These are phyloP conservation scores for Pemphredon lugubris DNA, from an alignment of 2,888 invertebrate genomes.

Conservation along the genomic window DNA sequence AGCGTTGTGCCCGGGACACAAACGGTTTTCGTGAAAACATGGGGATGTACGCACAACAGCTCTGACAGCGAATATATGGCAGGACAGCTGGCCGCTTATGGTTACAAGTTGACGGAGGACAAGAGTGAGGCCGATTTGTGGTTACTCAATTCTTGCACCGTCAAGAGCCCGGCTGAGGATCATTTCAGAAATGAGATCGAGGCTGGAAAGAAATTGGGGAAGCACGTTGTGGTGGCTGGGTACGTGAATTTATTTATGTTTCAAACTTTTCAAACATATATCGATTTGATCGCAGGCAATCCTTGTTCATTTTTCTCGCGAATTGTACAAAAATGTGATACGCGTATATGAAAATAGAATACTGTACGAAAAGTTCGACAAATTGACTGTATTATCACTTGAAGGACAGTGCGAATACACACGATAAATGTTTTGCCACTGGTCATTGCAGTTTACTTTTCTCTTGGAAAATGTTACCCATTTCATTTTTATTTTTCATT, in stretches of 20 bases:
- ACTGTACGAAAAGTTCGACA: no score
- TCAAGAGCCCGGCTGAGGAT: constrained; percentile 98
- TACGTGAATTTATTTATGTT: constrained; percentile 47
- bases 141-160: constrained; percentile 98
- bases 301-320: no score
- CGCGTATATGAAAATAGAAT: no score
- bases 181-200: constrained; percentile 96
- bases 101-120: constrained; percentile 91
- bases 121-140: constrained; percentile 94
- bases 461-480: no score
- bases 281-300: no score
- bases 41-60: constrained; percentile 99
- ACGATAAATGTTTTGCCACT: no score
- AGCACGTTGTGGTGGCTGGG: constrained; percentile 96
- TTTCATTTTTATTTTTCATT: no score
- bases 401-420: no score
- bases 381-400: no score
- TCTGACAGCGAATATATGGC: constrained; percentile 99
- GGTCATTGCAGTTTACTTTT: no score
- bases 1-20: constrained; percentile 86
- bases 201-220: constrained; percentile 87
- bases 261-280: no score
- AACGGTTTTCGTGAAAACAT: constrained; percentile 88
- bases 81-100: constrained; percentile 93
- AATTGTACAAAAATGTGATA: no score